These are phyloP conservation scores for Bombus breviceps DNA, from an alignment of 1,140 invertebrate genomes.

Conservation along the genomic window DNA sequence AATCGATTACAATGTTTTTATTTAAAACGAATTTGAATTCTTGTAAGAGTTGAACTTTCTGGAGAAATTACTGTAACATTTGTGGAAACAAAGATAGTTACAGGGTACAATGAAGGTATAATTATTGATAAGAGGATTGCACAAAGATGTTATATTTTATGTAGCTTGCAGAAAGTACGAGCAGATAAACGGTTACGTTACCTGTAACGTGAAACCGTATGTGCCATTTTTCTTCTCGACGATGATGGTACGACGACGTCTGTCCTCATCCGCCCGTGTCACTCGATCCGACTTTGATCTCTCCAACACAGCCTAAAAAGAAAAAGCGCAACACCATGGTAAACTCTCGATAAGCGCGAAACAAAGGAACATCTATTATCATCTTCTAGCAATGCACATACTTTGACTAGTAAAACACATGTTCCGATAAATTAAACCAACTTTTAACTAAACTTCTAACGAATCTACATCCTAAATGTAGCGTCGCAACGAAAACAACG, in stretches of 20 bases:
- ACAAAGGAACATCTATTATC: neutral
- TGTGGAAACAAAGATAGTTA: neutral
- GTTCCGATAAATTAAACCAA: neutral
- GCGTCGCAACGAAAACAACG: constrained; percentile 18
- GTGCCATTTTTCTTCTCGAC: constrained; percentile 95
- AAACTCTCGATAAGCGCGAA: neutral
- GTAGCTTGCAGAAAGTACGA: neutral
- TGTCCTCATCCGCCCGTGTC: constrained; percentile 92
- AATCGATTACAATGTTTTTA: neutral
- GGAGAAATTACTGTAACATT: neutral
- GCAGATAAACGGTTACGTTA: constrained; percentile 66
- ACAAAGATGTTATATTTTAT: neutral
- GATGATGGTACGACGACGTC: constrained; percentile 93
- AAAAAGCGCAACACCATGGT: constrained; percentile 2
- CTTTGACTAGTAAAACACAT: neutral
- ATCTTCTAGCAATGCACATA: neutral
- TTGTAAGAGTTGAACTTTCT: neutral
- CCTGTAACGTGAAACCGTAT: constrained; percentile 95
- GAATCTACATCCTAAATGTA: neutral
- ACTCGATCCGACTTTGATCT: constrained; percentile 91
- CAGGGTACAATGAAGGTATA: neutral
- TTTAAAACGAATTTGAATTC: neutral
- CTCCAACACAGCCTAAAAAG: constrained; percentile 86
- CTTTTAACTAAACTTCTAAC: neutral
- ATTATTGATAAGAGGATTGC: neutral